Evolutionary conservation across 2,113 vertebrate species (phyloP).

Genomic region (Pelecanoides urinatrix): DNA sequence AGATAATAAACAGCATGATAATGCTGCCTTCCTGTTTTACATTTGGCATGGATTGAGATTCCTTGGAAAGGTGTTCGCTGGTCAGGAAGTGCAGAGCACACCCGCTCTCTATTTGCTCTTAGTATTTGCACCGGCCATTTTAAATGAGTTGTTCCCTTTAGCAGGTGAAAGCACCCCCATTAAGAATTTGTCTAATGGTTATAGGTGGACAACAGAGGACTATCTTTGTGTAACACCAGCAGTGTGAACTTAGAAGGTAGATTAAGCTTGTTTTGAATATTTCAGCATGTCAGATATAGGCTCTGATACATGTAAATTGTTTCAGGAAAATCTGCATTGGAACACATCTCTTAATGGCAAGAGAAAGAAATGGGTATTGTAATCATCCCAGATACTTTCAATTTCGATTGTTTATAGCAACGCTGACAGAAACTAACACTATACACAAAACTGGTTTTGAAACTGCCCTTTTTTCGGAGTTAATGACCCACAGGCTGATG

Average conservation of each 20-base stretch:
- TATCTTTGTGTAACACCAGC: background rate
- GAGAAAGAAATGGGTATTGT: constrained; percentile 38
- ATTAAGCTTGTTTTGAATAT: background rate
- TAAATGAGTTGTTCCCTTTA: background rate
- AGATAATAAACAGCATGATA: background rate
- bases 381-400: constrained; percentile 54
- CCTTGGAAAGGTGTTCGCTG: background rate
- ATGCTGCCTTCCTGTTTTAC: background rate
- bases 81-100: background rate
- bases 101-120: background rate
- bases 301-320: background rate
- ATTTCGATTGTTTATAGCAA: constrained; percentile 64
- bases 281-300: background rate
- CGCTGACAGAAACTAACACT: constrained; percentile 43
- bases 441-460: constrained; percentile 57
- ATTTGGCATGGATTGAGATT: background rate
- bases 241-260: background rate
- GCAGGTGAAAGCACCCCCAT: background rate
- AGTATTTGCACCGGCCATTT: background rate
- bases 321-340: background rate
- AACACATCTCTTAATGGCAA: constrained; percentile 9
- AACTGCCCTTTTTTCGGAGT: constrained; percentile 57
- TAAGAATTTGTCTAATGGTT: background rate
- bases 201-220: background rate
- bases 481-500: constrained; percentile 59